Evolutionary conservation across 2,113 vertebrate species (phyloP).

Genomic region (Perca schrenkii): DNA sequence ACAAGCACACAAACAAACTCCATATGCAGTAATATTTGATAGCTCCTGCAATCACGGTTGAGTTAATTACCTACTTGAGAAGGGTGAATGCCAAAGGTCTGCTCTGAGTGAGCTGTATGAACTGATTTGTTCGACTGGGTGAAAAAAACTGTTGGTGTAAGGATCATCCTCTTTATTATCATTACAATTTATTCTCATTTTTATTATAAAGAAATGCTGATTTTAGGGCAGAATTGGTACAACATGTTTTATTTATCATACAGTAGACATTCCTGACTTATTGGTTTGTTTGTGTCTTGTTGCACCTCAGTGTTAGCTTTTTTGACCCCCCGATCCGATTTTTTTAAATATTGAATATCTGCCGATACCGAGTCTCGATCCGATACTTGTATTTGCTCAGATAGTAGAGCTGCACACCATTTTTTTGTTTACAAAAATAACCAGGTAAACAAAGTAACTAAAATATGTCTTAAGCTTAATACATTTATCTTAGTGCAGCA

Average conservation of each 20-base stretch:
- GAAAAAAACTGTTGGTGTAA: constrained; percentile 11
- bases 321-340: too few species aligned
- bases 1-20: constrained; percentile 39
- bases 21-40: constrained; percentile 60
- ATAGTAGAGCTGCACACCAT: too few species aligned
- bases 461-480: too few species aligned
- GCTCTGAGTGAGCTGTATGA: constrained; percentile 35
- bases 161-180: background rate
- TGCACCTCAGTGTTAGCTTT: background rate
- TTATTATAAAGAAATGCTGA: background rate
- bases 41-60: constrained; percentile 49
- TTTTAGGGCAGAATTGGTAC: background rate
- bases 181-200: background rate
- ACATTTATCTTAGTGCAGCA: too few species aligned
- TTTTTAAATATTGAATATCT: too few species aligned
- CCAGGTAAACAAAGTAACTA: too few species aligned
- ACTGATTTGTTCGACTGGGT: constrained; percentile 15
- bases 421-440: too few species aligned
- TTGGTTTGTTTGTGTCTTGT: constrained; percentile 15
- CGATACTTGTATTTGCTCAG: too few species aligned
- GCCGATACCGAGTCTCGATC: too few species aligned
- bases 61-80: constrained; percentile 55
- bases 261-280: background rate
- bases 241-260: background rate
- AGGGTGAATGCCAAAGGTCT: constrained; percentile 32